Evolutionary conservation across 1,140 invertebrate species (phyloP).

Genomic region (Aporrectodea caliginosa): DNA sequence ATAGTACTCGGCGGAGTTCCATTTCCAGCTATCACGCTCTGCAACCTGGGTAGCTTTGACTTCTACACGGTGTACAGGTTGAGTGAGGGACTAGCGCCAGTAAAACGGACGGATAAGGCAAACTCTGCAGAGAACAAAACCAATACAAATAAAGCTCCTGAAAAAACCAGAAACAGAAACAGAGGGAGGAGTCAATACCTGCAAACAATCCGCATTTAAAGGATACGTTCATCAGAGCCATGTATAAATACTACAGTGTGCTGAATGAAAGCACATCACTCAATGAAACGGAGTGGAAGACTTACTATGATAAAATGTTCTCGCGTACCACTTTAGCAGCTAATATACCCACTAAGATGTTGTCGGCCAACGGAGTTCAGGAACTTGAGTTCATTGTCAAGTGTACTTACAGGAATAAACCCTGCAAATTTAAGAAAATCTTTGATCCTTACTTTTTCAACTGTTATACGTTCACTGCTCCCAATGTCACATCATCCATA

Average conservation of each 20-base stretch:
- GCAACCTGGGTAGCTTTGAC: neutral
- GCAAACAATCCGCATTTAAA: too few species aligned
- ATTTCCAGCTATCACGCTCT: neutral
- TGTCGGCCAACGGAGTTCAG: neutral
- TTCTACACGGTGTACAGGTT: neutral
- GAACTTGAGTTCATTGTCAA: neutral
- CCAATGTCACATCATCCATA: neutral
- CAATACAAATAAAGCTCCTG: neutral
- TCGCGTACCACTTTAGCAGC: neutral
- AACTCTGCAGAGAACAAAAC: neutral
- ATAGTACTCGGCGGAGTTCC: neutral
- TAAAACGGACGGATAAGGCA: neutral
- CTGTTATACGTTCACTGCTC: slow-evolving; percentile 7
- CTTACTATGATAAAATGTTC: neutral
- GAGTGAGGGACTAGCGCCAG: neutral
- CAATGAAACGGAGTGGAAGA: neutral
- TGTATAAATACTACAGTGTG: neutral
- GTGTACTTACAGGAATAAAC: neutral
- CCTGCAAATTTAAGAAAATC: slow-evolving; percentile 18
- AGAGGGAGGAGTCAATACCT: too few species aligned
- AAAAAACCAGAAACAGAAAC: neutral
- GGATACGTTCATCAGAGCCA: neutral
- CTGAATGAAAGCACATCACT: neutral
- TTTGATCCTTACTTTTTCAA: slow-evolving; percentile 11
- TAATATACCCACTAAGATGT: neutral